phyloP scores from a whole-genome alignment of 2,797 vertebrate species.

The Masticophis lateralis region DNA sequence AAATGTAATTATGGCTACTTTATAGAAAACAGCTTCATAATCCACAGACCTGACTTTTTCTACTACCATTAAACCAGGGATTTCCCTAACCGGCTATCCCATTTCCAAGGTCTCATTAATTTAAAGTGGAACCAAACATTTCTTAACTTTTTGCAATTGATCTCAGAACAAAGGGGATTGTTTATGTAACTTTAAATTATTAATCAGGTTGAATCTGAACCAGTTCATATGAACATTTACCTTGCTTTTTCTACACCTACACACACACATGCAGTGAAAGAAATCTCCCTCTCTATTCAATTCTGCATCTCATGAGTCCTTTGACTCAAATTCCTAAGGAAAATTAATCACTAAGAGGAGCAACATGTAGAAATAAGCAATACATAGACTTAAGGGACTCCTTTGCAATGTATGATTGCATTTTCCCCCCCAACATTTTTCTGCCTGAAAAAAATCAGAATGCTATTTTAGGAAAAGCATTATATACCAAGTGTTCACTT shows the following conservation, averaged over 20 bases:
- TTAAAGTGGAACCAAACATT: neutral
- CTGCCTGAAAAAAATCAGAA: neutral
- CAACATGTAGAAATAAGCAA: neutral
- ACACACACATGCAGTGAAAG: neutral
- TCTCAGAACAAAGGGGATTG: neutral
- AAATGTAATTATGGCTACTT: neutral
- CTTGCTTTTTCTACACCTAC: neutral
- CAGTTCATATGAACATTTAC: too few species aligned
- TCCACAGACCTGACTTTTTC: neutral
- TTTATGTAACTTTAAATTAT: neutral
- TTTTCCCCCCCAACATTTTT: neutral
- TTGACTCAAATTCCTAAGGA: neutral
- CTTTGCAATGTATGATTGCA: neutral
- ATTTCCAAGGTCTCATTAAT: neutral
- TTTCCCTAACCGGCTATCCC: neutral
- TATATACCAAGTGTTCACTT: neutral
- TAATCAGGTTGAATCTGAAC: neutral
- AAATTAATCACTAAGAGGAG: neutral
- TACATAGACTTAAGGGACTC: neutral
- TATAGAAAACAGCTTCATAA: neutral
- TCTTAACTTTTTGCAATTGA: neutral
- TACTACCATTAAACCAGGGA: neutral
- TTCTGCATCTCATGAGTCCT: neutral
- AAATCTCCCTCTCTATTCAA: neutral
- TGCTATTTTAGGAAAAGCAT: neutral